Conservation (phyloP, 2,113 vertebrate genomes). For the Neogale vison region DNA sequence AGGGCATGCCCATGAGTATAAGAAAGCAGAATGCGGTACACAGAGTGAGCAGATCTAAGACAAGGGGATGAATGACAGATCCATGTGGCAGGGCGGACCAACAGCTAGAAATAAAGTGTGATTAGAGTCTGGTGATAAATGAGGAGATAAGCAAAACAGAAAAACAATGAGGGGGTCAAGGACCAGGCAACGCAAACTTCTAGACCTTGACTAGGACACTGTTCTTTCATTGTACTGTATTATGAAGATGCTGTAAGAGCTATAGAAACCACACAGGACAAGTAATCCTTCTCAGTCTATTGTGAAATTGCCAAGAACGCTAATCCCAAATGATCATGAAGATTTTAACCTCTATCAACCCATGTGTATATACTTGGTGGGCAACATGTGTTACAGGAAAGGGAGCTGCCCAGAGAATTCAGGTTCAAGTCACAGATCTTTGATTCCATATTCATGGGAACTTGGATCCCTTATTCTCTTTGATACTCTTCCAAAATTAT, state of each 20-base stretch:
- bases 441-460: neutral
- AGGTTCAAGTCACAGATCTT: neutral
- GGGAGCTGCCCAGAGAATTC: neutral
- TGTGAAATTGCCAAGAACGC: neutral
- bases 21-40: neutral
- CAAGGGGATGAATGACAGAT: neutral
- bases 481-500: neutral
- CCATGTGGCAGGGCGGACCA: accelerated
- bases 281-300: neutral
- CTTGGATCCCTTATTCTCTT: neutral
- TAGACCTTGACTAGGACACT: neutral
- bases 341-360: neutral
- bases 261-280: neutral
- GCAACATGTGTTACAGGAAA: neutral
- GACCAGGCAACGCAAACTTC: neutral
- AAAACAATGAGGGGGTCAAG: neutral
- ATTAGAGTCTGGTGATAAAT: accelerated
- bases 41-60: accelerated
- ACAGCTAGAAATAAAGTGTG: too few species aligned
- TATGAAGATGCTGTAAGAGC: neutral
- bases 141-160: neutral
- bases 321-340: neutral
- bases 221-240: neutral
- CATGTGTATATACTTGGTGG: neutral
- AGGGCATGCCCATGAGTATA: accelerated